Percentiles rank a stretch among this genome's conserved stretches.
Evolutionary conservation across 2,797 vertebrate genomes (phyloP).

Genomic region (Gallirallus australis): DNA sequence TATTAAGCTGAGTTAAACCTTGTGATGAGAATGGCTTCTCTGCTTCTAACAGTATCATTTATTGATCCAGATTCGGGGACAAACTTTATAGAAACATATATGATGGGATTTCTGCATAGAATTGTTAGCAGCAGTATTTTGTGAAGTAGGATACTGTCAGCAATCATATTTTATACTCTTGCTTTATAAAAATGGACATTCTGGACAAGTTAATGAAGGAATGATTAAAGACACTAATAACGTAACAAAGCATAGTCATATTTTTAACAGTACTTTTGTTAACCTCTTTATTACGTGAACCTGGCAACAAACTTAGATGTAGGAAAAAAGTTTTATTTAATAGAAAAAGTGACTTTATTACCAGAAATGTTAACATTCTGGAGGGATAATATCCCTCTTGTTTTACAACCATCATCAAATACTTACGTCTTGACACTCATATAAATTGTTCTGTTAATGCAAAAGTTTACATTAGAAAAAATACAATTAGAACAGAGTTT

Average conservation of each 20-base stretch:
- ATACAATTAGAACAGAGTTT: neutral
- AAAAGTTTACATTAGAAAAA: neutral
- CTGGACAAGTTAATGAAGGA: conserved; percentile 21
- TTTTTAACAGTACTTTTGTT: conserved; percentile 32
- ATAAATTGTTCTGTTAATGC: neutral
- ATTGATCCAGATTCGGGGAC: neutral
- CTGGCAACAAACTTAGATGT: neutral
- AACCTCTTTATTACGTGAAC: neutral
- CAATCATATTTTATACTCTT: neutral
- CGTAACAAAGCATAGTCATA: neutral
- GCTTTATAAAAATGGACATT: conserved; percentile 8
- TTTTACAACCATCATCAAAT: neutral
- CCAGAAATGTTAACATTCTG: neutral
- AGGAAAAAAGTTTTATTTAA: neutral
- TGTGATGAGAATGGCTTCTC: neutral
- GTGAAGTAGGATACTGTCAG: neutral
- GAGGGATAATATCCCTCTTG: neutral
- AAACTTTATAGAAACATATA: neutral
- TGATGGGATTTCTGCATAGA: neutral
- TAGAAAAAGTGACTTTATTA: neutral
- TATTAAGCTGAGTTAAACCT: neutral
- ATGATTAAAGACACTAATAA: conserved; percentile 34
- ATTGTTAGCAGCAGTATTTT: conserved; percentile 21
- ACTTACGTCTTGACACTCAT: neutral
- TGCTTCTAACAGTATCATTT: neutral